Base-by-base conservation (phyloP, 2,888 invertebrate species). In the Caenorhabditis sp. region DNA sequence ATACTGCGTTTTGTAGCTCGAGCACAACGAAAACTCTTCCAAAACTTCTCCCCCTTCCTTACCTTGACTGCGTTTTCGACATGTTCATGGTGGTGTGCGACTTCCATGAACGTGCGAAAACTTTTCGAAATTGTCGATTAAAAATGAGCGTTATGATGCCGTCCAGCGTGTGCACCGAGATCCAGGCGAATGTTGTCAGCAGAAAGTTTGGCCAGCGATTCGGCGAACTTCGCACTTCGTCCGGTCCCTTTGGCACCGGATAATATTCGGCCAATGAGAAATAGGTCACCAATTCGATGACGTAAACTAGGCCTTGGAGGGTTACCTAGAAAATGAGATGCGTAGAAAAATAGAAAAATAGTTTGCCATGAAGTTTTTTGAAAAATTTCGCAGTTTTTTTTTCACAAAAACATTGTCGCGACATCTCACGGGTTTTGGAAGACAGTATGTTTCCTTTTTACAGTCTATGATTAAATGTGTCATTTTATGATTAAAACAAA, bases 181-280 rank as follows among this genome's bases (percentile, higher is more conserved):
- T 73, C 81, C 81, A 81, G 1, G 78, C 75, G 24, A 68, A 81
- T 1, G 81, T 81, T 5, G 81, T 81, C 43, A 81, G 66, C 6
- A 81, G 57, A 31, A 81, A 81, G 59, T 81, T 81, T 0, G 81
- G 81, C 81, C 81, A 81, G 19, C 77, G 58, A 53, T 81, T 77
- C 3, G 73, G 69, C 19, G 71, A 66, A 10, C 60, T 49, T 4
- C 50, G 43, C 49, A 77, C 23, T 1, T 21, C 21, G 3, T 58
- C 65, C 2, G 61, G 21, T 1, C 57, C 68, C 14, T 58, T 19
- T 26, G 65, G 73, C 10, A 76, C 69, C 6, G 77, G 77, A 53
- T 75, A 70, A 2, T 26, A 59, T 5, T 65, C 50, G 21, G 79
- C 58, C 14, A 81, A 64, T 55, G 70, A 75, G 62, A 81, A 81